Conservation (phyloP, 1,140 invertebrate species). For the Diploscapter pachys region DNA sequence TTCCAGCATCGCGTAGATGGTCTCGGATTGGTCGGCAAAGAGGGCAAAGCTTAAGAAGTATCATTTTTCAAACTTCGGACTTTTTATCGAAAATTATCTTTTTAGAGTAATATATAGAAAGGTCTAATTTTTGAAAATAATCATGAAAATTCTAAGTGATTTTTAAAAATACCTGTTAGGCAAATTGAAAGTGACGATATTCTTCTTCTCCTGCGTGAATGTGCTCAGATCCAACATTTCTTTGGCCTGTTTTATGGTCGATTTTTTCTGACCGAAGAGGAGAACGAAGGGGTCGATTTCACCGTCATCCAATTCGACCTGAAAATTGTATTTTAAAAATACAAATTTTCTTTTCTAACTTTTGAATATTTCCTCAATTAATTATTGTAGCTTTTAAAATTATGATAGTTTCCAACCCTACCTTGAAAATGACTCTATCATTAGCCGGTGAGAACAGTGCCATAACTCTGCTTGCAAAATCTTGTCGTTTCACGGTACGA, state of each 20-base stretch:
- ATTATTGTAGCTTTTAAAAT: too few species aligned
- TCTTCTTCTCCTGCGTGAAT: conserved; percentile 86
- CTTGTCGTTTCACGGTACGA: conserved; percentile 71
- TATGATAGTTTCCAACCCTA: neutral
- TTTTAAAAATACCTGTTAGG: conserved; percentile 62
- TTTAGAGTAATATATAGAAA: conserved; percentile 2
- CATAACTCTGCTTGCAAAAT: conserved; percentile 80
- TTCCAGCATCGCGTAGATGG: conserved; percentile 17
- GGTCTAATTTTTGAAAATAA: neutral
- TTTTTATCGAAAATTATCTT: neutral
- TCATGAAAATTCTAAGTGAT: too few species aligned
- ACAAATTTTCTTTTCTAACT: too few species aligned
- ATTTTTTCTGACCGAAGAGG: conserved; percentile 83
- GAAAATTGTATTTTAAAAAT: neutral
- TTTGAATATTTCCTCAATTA: too few species aligned
- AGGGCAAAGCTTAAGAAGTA: conserved; percentile 4
- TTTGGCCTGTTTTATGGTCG: conserved; percentile 76
- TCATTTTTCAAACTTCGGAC: neutral
- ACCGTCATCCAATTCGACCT: conserved; percentile 78
- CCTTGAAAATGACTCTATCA: conserved; percentile 76
- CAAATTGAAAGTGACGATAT: conserved; percentile 78
- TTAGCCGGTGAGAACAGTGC: conserved; percentile 77
- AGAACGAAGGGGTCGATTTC: conserved; percentile 92
- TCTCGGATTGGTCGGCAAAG: conserved; percentile 22
- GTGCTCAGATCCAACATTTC: conserved; percentile 89